These are phyloP conservation scores for Cheumatopsyche charites DNA, from an alignment of 1,140 invertebrate genomes.

Conservation along the genomic window DNA sequence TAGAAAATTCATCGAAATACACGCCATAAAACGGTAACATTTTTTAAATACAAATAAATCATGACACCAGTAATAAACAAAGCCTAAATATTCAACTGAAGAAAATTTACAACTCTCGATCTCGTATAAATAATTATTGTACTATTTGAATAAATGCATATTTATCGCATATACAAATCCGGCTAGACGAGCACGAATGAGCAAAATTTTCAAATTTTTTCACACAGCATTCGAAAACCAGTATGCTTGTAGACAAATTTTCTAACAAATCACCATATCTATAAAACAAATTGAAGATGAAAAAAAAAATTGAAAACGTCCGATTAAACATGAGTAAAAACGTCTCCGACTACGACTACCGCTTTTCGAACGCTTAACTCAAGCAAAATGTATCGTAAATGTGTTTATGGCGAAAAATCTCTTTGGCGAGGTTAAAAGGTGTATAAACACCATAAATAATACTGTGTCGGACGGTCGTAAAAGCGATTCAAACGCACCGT, in stretches of 20 bases:
- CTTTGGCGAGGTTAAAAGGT: conserved; percentile 9
- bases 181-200: no score
- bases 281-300: no score
- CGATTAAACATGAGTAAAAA: no score
- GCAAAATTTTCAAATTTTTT: no score
- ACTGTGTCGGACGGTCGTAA: conserved; percentile 10
- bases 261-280: no score
- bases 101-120: not conserved
- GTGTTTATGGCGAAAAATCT: conserved; percentile 4
- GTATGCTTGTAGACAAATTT: no score
- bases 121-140: conserved; percentile 9
- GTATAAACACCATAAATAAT: not conserved
- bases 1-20: no score
- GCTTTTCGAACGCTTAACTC: not conserved
- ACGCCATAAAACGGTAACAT: conserved; percentile 15
- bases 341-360: no score
- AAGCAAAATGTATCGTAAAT: not conserved
- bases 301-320: no score
- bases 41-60: conserved; percentile 9
- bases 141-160: conserved; percentile 17
- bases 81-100: not conserved
- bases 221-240: no score
- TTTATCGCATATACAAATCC: not conserved
- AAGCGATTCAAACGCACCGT: not conserved
- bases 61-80: not conserved